These are phyloP conservation scores for Lates calcarifer DNA, from an alignment of 2,113 vertebrate genomes.

Conservation along the genomic window DNA sequence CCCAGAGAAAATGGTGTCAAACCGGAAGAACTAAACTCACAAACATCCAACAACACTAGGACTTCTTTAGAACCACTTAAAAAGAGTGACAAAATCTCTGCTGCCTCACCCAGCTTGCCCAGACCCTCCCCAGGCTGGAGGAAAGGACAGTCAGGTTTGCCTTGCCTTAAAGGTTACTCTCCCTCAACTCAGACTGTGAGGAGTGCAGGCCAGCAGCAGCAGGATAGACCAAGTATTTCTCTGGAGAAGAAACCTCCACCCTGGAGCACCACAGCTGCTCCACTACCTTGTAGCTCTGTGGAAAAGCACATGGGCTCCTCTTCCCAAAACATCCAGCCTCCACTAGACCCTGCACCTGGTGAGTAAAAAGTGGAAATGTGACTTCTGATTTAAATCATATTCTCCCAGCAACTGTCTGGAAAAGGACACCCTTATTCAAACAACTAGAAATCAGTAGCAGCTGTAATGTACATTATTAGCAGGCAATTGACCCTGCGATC, in stretches of 20 bases:
- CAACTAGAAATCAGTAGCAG: not conserved
- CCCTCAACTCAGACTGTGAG: slow-evolving; percentile 29
- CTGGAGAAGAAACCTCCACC: slow-evolving; percentile 22
- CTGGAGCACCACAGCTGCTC: slow-evolving; percentile 34
- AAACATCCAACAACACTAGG: not conserved
- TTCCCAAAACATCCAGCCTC: slow-evolving; percentile 25
- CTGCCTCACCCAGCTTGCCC: not conserved
- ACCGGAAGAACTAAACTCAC: slow-evolving; percentile 32
- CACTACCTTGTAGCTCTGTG: slow-evolving; percentile 22
- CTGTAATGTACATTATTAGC: not conserved
- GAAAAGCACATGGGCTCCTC: slow-evolving; percentile 81
- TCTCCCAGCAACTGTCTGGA: not conserved
- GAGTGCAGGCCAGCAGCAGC: slow-evolving; percentile 26
- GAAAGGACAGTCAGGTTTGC: slow-evolving; percentile 39
- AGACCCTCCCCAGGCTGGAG: slow-evolving; percentile 47
- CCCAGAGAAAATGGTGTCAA: slow-evolving; percentile 32
- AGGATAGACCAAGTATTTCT: slow-evolving; percentile 27
- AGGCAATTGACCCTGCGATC: not conserved
- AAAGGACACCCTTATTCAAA: not conserved
- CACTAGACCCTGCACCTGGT: slow-evolving; percentile 75
- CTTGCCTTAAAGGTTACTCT: slow-evolving; percentile 41
- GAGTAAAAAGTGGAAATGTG: slow-evolving; percentile 59
- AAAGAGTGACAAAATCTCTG: slow-evolving; percentile 18
- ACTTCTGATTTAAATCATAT: not conserved
- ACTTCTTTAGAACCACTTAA: slow-evolving; percentile 19